Evolutionary conservation across 1,140 invertebrate genomes (phyloP).

Genomic region (Drosophila leontia): DNA sequence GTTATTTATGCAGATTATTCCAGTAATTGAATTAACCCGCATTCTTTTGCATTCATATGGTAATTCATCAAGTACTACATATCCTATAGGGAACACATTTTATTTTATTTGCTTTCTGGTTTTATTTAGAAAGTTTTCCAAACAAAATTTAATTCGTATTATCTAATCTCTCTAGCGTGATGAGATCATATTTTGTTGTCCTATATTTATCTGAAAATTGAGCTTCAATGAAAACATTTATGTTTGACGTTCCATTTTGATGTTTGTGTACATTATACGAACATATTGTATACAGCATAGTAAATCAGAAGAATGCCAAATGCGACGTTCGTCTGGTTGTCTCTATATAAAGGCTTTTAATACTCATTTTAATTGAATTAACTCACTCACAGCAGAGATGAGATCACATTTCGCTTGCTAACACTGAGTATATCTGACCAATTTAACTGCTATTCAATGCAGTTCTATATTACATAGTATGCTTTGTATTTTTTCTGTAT

Average conservation of each 20-base stretch:
- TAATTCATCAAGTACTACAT: not conserved
- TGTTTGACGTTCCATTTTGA: not conserved
- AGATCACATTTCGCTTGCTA: slow-evolving; percentile 3
- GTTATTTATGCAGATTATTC: slow-evolving; percentile 9
- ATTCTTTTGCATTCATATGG: not conserved
- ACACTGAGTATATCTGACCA: not conserved
- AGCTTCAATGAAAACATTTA: slow-evolving; percentile 1
- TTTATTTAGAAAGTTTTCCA: not conserved
- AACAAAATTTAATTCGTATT: not conserved
- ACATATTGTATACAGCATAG: not conserved
- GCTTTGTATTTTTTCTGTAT: not conserved
- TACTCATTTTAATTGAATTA: slow-evolving; percentile 2
- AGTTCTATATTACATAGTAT: not conserved
- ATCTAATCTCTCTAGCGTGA: not conserved
- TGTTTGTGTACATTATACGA: not conserved
- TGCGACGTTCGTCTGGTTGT: slow-evolving; percentile 6
- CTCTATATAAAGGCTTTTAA: slow-evolving; percentile 1
- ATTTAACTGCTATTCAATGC: not conserved
- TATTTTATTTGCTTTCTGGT: slow-evolving; percentile 2
- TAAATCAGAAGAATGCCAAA: slow-evolving; percentile 6
- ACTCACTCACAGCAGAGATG: not conserved
- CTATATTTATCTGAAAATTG: slow-evolving; percentile 2
- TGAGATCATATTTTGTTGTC: slow-evolving; percentile 4
- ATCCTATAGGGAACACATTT: not conserved
- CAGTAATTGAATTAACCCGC: slow-evolving; percentile 16